Percentiles rank a stretch among this genome's conserved stretches.
Conservation (phyloP, 2,888 invertebrate species). For the Lapara coniferarum region DNA sequence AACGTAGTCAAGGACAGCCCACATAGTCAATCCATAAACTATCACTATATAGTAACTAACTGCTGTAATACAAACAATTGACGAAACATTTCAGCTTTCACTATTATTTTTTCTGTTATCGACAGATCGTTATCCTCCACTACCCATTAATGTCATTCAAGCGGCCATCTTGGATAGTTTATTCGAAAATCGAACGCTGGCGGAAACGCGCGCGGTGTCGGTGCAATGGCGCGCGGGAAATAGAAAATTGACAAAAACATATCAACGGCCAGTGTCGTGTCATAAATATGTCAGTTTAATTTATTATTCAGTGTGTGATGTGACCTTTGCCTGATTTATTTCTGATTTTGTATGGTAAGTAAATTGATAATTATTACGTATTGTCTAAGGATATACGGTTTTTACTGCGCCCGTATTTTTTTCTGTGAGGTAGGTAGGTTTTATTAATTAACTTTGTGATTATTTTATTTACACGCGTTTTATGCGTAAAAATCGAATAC, state of each 20-base stretch:
- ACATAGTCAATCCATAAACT: background rate
- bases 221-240: constrained; percentile 55
- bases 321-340: constrained; percentile 22
- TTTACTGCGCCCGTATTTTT: background rate
- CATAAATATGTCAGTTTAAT: constrained; percentile 27
- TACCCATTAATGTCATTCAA: constrained; percentile 59
- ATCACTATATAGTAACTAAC: background rate
- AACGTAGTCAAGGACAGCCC: background rate
- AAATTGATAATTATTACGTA: background rate
- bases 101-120: constrained; percentile 38
- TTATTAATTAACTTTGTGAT: background rate
- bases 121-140: constrained; percentile 51
- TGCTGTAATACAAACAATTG: background rate
- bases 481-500: too few relatives aligned
- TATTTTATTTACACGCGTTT: too few relatives aligned
- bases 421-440: background rate
- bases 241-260: constrained; percentile 31
- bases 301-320: constrained; percentile 28
- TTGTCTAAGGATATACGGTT: background rate
- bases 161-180: constrained; percentile 75
- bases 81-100: constrained; percentile 2
- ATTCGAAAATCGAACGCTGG: constrained; percentile 76
- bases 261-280: constrained; percentile 17
- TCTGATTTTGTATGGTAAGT: constrained; percentile 1
- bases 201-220: constrained; percentile 63